phyloP scores from a whole-genome alignment of 2,113 vertebrate genomes.

The Nibea coibor region DNA sequence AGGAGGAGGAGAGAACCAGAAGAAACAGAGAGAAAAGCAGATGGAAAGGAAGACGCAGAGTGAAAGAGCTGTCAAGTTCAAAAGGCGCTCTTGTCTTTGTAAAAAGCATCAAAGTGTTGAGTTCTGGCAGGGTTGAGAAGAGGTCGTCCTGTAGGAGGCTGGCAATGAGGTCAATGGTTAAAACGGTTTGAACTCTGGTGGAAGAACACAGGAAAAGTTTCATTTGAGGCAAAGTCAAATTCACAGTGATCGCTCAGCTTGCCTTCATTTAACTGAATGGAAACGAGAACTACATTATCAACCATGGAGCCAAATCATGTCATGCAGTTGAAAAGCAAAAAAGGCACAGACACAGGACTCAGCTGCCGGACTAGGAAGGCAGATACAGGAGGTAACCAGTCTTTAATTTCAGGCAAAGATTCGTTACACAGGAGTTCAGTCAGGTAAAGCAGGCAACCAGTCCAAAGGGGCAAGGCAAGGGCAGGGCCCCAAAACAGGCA shows the following conservation, averaged over 20 bases:
- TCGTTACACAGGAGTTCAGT: no score
- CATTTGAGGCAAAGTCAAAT: background rate
- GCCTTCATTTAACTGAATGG: no score
- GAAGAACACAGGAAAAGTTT: background rate
- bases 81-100: background rate
- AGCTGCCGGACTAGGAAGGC: no score
- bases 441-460: no score
- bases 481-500: no score
- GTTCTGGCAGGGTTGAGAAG: background rate
- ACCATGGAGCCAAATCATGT: no score
- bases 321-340: no score
- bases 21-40: background rate
- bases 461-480: no score
- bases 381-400: no score
- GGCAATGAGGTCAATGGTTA: conserved; percentile 5
- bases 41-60: conserved; percentile 19
- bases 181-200: conserved; percentile 6
- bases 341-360: no score
- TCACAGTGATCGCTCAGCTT: background rate
- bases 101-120: conserved; percentile 9
- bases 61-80: conserved; percentile 41
- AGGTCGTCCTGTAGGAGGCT: conserved; percentile 2
- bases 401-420: no score
- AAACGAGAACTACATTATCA: no score
- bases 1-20: background rate